Base-by-base conservation (phyloP, 2,888 invertebrate species). In the Tinea semifulvella region DNA sequence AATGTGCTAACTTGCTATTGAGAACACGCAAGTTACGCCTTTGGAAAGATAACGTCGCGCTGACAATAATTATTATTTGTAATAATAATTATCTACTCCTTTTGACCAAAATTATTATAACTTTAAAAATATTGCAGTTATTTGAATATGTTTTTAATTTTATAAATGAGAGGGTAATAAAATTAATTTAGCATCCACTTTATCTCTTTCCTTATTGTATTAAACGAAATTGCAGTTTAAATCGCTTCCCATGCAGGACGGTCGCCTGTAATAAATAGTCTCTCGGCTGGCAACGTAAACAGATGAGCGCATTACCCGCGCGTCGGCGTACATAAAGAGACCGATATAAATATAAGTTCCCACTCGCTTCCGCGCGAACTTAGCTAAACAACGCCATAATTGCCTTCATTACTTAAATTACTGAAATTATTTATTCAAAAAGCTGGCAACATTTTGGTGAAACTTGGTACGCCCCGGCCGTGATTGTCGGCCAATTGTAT, bases 351-450 rank as follows among this genome's bases (percentile, higher is more conserved):
- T 79, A 80, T 80, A 80, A 80, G 79, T 80, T 79, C 73, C 67
- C 71, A 68, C 68, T 68, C 72, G 71, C 72, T 66, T 72, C 73
- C 73, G 73, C 77, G 74, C 79, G 71, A 80, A 79, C 80, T 80
- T 80, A 80, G 79, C 80, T 80, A 80, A 80, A 80, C 80, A 80
- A 79, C 79, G 77, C 80, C 80, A 79, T 80, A 80, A 80, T 80
- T 80, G 79, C 80, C 80, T 80, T 80, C 80, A 80, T 80, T 80
- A 80, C 80, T 80, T 80, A 80, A 80, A 80, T 80, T 80, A 80
- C 79, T 74, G 75, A 80, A 80, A 80, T 80, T 80, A 80, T 80
- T 80, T 80, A 80, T 80, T 80, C 80, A 80, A 76, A 80, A 80
- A 80, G 75, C 79, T 80, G 79, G 79, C 79, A 80, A 79, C 79